Evolutionary conservation across 2,888 invertebrate species (phyloP).

Genomic region (Cosmorhoe ocellata): DNA sequence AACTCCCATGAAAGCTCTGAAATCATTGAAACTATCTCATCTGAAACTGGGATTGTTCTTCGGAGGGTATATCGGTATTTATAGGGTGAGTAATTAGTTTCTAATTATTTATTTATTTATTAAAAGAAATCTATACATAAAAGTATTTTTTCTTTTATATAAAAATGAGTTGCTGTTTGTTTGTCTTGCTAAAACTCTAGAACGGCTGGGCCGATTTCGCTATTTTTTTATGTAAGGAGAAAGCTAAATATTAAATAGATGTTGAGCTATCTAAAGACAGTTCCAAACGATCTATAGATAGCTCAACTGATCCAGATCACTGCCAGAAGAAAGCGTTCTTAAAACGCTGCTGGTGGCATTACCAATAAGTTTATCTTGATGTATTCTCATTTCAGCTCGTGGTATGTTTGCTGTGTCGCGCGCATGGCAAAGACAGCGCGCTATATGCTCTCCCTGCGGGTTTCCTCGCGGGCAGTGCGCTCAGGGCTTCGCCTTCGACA

Average conservation of each 20-base stretch:
- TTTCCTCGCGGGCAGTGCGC: conserved; percentile 77
- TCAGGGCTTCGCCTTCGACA: conserved; percentile 77
- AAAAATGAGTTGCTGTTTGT: too few relatives aligned
- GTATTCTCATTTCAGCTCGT: conserved; percentile 59
- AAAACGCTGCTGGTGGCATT: too few relatives aligned
- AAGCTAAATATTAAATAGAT: too few relatives aligned
- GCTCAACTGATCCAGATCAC: too few relatives aligned
- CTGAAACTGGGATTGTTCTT: conserved; percentile 74
- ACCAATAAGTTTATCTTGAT: background rate
- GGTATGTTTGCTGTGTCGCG: conserved; percentile 69
- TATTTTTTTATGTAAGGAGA: too few relatives aligned
- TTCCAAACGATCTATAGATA: too few relatives aligned
- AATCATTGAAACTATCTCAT: conserved; percentile 64
- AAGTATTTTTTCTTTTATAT: too few relatives aligned
- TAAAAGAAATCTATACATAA: too few relatives aligned
- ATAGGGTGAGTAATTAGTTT: conserved; percentile 71
- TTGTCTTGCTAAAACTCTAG: too few relatives aligned
- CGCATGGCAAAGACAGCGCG: conserved; percentile 66
- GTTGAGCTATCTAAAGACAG: too few relatives aligned
- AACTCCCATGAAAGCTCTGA: conserved; percentile 70
- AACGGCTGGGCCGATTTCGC: too few relatives aligned
- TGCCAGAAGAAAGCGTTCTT: too few relatives aligned
- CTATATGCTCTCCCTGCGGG: conserved; percentile 79
- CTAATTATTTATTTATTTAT: background rate
- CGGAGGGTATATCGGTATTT: conserved; percentile 79